These are phyloP conservation scores for Diglossa cyanea DNA, from an alignment of 2,797 vertebrate genomes.

Conservation along the genomic window DNA sequence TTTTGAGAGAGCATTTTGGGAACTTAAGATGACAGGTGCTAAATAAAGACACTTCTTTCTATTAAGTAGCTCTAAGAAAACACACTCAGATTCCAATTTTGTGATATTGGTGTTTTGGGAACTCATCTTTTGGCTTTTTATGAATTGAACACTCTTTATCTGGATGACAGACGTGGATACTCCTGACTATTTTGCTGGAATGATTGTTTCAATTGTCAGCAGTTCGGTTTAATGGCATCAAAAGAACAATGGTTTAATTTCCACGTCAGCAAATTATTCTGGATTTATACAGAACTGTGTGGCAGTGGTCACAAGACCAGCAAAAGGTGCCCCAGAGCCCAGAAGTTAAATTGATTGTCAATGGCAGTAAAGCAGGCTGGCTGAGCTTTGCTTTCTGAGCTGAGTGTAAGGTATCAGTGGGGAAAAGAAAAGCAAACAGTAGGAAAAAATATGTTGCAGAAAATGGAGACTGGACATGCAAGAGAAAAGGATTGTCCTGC, in stretches of 20 bases:
- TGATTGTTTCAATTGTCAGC: slow-evolving; percentile 8
- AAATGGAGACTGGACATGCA: not conserved
- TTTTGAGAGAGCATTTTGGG: slow-evolving; percentile 52
- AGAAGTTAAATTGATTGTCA: not conserved
- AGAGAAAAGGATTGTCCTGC: not conserved
- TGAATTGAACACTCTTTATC: slow-evolving; percentile 23
- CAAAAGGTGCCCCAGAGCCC: slow-evolving; percentile 10
- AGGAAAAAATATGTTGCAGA: not conserved
- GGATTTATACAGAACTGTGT: not conserved
- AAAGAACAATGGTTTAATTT: slow-evolving; percentile 42
- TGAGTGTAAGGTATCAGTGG: not conserved
- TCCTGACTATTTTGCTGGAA: not conserved
- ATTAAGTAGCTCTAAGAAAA: slow-evolving; percentile 60
- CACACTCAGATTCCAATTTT: slow-evolving; percentile 4
- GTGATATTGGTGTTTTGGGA: not conserved
- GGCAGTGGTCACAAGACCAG: not conserved
- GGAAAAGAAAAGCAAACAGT: not conserved
- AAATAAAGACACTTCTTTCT: slow-evolving; percentile 54
- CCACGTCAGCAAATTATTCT: slow-evolving; percentile 18
- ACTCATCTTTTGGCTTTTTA: slow-evolving; percentile 24
- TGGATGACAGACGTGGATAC: not conserved
- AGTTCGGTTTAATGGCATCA: not conserved
- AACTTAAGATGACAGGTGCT: slow-evolving; percentile 59
- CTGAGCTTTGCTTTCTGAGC: not conserved
- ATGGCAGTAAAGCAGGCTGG: not conserved